Evolutionary conservation across 2,888 invertebrate species (phyloP).

Genomic region (Bursaphelenchus okinawaensis): DNA sequence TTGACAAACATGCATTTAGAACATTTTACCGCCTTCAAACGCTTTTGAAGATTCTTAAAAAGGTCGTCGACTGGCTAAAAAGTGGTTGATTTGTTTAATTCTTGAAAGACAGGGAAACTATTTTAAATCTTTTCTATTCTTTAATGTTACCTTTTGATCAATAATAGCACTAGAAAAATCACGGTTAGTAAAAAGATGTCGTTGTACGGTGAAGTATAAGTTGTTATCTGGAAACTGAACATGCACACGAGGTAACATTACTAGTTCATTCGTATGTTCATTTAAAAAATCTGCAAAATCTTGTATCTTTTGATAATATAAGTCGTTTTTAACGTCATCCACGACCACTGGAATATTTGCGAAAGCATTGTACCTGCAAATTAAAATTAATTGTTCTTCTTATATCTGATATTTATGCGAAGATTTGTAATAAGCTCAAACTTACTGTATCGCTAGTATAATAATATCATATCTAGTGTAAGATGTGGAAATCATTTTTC

Average conservation of each 20-base stretch:
- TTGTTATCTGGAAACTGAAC: background rate
- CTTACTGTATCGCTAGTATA: background rate
- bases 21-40: background rate
- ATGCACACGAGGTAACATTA: background rate
- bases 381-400: no score
- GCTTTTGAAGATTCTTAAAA: background rate
- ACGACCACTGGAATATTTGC: background rate
- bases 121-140: no score
- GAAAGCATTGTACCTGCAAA: background rate
- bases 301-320: background rate
- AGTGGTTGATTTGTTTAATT: background rate
- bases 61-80: background rate
- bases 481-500: background rate
- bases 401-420: no score
- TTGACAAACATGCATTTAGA: background rate
- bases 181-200: background rate
- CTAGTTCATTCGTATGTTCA: background rate
- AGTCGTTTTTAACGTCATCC: background rate
- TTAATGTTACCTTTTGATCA: background rate
- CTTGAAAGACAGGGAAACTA: no score
- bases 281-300: background rate
- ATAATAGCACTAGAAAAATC: background rate
- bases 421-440: no score
- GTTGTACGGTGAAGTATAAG: background rate
- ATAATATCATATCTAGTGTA: background rate